Evolutionary conservation across 64 coral and sea anemone genomes (phyloP).

Genomic region (Exaiptasia diaphana): DNA sequence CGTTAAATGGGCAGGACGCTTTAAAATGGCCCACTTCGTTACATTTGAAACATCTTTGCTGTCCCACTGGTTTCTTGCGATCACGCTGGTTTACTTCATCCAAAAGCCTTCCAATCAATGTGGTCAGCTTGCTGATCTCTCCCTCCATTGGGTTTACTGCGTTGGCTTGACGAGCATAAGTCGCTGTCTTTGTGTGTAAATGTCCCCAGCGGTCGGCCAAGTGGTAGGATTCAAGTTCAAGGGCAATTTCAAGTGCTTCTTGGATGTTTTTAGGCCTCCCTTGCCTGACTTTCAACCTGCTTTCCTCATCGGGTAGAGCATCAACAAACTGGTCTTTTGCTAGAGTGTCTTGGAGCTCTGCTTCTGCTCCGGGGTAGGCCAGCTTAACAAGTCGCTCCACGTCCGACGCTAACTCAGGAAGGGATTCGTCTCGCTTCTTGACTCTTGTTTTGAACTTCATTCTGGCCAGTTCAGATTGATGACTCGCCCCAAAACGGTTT

Average conservation of each 20-base stretch:
- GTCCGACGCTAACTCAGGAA: neutral
- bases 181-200: neutral
- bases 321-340: constrained; percentile 68
- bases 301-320: constrained; percentile 42
- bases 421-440: neutral
- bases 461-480: neutral
- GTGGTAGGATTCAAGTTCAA: constrained; percentile 49
- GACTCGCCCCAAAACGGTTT: neutral
- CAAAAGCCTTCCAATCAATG: neutral
- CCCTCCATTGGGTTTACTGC: neutral
- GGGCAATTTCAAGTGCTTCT: constrained; percentile 20
- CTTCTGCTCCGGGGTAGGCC: constrained; percentile 16
- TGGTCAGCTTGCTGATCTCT: neutral
- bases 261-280: constrained; percentile 4
- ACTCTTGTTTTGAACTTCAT: neutral
- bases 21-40: neutral
- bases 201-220: constrained; percentile 2
- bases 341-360: constrained; percentile 37
- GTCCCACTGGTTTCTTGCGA: neutral
- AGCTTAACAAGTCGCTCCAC: neutral
- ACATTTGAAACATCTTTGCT: neutral
- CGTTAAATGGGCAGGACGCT: neutral
- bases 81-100: neutral
- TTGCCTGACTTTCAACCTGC: constrained; percentile 18
- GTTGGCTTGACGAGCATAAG: neutral